Evolutionary conservation across 2,113 vertebrate species (phyloP).

Genomic region (Tragelaphus buxtoni): DNA sequence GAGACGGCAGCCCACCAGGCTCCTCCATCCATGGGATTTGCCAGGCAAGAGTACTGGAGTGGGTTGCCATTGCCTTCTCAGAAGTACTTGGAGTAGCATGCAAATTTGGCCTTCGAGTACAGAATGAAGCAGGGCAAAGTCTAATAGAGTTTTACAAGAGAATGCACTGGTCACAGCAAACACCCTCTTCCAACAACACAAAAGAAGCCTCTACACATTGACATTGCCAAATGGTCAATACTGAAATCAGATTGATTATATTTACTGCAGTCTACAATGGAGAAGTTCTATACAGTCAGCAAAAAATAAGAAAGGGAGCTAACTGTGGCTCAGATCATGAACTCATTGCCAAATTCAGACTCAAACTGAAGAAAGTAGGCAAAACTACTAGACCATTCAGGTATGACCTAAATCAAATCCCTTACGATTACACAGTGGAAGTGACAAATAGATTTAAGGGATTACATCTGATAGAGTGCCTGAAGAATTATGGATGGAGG

Average conservation of each 20-base stretch:
- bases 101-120: background rate
- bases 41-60: no score
- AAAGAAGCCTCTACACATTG: background rate
- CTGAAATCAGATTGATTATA: background rate
- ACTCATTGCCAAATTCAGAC: background rate
- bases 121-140: background rate
- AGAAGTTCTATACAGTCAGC: background rate
- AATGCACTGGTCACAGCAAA: background rate
- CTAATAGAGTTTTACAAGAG: background rate
- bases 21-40: no score
- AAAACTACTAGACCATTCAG: background rate
- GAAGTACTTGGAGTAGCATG: background rate
- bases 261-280: background rate
- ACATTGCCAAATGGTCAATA: background rate
- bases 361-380: background rate
- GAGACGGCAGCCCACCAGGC: no score
- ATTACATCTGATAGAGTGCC: background rate
- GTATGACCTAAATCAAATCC: background rate
- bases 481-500: background rate
- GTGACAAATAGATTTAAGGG: background rate
- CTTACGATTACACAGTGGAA: fast-evolving
- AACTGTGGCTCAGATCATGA: background rate
- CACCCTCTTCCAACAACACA: background rate
- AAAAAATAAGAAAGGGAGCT: background rate
- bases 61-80: background rate